Conservation (phyloP, 1,140 invertebrate genomes). For the Bactericera cockerelli region DNA sequence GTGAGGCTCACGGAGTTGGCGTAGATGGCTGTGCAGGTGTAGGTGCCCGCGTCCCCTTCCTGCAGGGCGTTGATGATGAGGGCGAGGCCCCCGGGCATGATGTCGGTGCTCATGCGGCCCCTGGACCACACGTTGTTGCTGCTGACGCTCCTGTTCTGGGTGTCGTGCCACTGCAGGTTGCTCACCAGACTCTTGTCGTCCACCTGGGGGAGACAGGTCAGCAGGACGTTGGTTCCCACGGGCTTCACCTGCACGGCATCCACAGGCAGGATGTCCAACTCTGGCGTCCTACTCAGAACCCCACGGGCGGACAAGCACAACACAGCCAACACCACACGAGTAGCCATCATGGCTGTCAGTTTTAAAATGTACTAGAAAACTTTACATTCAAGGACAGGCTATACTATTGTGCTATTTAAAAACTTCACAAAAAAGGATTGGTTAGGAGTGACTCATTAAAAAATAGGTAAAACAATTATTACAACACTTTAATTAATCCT, state of each 20-base stretch:
- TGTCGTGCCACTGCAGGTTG: conserved; percentile 55
- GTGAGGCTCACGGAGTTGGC: conserved; percentile 44
- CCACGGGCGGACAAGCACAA: neutral
- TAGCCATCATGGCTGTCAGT: too few relatives aligned
- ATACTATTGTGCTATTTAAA: too few relatives aligned
- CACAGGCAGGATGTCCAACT: conserved; percentile 47
- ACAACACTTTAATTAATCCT: too few relatives aligned
- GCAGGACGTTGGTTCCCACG: conserved; percentile 46
- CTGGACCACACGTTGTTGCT: conserved; percentile 19
- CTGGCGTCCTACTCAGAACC: conserved; percentile 13
- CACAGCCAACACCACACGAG: too few relatives aligned
- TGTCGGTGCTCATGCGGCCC: conserved; percentile 47
- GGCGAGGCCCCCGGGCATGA: conserved; percentile 37
- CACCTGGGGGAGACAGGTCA: conserved; percentile 50
- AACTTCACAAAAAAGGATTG: too few relatives aligned
- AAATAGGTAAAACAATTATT: too few relatives aligned
- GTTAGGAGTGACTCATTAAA: too few relatives aligned
- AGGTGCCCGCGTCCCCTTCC: conserved; percentile 58
- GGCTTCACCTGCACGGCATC: conserved; percentile 45
- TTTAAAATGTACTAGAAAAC: too few relatives aligned
- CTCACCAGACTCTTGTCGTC: conserved; percentile 40
- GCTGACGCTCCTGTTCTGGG: conserved; percentile 43
- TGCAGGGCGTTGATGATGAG: conserved; percentile 59
- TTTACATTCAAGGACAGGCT: too few relatives aligned
- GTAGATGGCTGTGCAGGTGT: conserved; percentile 66